Percentiles rank a stretch among this genome's conserved stretches.
These are phyloP conservation scores for Thyatira batis DNA, from an alignment of 2,888 invertebrate genomes.

Conservation along the genomic window DNA sequence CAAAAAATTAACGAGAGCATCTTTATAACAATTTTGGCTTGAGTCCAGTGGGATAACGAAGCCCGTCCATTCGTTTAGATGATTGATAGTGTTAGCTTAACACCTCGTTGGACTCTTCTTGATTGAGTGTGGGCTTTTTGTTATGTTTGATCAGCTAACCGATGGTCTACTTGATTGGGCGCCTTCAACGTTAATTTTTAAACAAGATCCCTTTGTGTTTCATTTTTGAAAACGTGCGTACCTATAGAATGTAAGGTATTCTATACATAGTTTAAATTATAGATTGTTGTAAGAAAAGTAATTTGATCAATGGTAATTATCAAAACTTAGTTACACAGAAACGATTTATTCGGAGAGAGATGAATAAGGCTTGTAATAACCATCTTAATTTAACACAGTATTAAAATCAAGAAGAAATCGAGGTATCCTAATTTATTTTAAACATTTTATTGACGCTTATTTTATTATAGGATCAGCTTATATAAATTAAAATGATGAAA, in stretches of 20 bases:
- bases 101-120: constrained; percentile 73
- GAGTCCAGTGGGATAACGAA: constrained; percentile 34
- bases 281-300: no score
- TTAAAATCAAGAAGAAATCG: no score
- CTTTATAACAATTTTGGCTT: constrained; percentile 58
- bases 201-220: constrained; percentile 69
- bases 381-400: no score
- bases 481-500: no score
- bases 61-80: constrained; percentile 40
- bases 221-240: constrained; percentile 19
- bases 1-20: constrained; percentile 70
- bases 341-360: no score
- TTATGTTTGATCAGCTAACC: constrained; percentile 77
- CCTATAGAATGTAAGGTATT: constrained; percentile 18
- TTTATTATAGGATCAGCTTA: no score
- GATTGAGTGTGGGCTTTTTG: constrained; percentile 79
- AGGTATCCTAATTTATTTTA: no score
- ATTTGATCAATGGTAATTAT: no score
- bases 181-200: constrained; percentile 72
- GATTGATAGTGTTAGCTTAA: constrained; percentile 77
- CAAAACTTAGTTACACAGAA: no score
- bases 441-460: no score
- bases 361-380: no score
- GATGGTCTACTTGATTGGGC: constrained; percentile 71
- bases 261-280: no score